Evolutionary conservation across 2,888 invertebrate species (phyloP), one percentile per base, ranked within the genome.

Genomic region (Ctenicera cuprea): DNA sequence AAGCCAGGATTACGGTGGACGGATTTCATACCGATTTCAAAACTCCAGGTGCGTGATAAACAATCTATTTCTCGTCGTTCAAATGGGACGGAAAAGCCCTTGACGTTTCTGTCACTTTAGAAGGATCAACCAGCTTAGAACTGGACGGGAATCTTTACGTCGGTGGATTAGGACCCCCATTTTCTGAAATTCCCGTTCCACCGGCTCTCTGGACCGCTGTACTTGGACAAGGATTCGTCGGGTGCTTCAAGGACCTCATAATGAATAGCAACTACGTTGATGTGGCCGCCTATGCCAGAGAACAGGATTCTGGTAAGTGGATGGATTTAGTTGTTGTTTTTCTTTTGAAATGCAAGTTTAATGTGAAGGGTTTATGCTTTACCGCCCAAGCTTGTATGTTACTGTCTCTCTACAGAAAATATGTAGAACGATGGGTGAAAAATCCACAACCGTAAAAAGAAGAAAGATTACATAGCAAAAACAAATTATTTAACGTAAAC

Each of bases 121-220:
- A 94, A 22, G 95, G 96, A 83, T 95, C 96, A 0, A 95, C 94
- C 78, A 94, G 95, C 82, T 88, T 98, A 76, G 96, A 97, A 84
- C 87, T 97, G 65, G 96, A 96, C 78, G 96, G 97, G 0, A 92
- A 95, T 11, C 89, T 98, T 81, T 97, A 93, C 85, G 91, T 98
- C 30, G 98, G 98, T 0, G 97, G 97, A 1, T 89, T 97, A 12
- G 95, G 95, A 0, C 92, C 94, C 0, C 92, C 94, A 33, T 95
- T 95, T 84, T 92, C 93, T 0, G 93, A 93, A 22, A 90, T 93
- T 7, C 90, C 92, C 50, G 92, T 96, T 64, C 97, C 97, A 0
- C 91, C 95, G 1, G 95, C 94, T 16, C 88, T 98, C 73, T 98
- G 97, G 97, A 95, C 97, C 0, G 97, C 95, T 0, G 94, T 95